Conservation (phyloP, 2,113 vertebrate genomes). For the Microtus richardsoni region DNA sequence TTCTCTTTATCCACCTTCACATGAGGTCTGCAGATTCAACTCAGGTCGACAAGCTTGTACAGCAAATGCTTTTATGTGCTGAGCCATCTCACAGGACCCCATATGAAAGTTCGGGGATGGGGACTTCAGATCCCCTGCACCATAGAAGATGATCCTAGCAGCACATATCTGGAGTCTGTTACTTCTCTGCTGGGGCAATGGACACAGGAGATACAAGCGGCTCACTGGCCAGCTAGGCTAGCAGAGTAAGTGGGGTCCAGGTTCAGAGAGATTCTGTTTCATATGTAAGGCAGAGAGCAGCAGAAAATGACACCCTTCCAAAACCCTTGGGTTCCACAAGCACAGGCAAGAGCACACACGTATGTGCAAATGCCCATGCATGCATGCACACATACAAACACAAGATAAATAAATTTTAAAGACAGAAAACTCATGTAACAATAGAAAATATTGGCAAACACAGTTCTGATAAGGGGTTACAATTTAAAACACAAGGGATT, state of each 20-base stretch:
- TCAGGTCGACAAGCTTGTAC: neutral
- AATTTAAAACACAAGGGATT: neutral
- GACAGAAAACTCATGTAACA: neutral
- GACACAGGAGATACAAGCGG: neutral
- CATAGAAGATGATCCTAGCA: neutral
- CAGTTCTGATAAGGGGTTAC: neutral
- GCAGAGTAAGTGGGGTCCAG: neutral
- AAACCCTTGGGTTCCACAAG: neutral
- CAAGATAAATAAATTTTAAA: neutral
- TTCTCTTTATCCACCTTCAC: neutral
- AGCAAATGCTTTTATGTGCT: neutral
- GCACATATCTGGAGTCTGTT: neutral
- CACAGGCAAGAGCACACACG: neutral
- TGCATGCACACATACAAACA: neutral
- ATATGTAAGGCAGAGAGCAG: neutral
- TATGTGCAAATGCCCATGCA: no score
- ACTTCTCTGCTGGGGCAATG: no score
- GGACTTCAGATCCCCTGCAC: neutral
- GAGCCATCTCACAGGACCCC: neutral
- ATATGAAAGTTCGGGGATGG: neutral
- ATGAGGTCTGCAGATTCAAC: neutral
- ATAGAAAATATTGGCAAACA: neutral
- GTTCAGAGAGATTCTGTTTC: neutral
- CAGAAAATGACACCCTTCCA: neutral
- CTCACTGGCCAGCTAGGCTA: neutral